Evolutionary conservation across 2,888 invertebrate species (phyloP), one percentile per base, ranked within the genome.

Genomic region (Mamestra brassicae): DNA sequence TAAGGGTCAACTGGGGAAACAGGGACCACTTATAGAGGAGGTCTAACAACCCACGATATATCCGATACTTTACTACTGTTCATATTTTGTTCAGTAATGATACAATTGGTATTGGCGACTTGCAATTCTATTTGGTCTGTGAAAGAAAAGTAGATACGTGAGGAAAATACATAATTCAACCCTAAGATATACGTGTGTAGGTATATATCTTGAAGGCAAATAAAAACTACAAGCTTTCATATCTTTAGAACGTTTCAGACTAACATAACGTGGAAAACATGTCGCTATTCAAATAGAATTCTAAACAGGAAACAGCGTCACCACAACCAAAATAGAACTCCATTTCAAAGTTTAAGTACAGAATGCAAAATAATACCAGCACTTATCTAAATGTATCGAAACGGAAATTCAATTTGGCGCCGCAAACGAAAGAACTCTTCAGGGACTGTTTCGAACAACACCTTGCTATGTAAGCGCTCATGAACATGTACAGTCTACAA

Each of bases 331-430:
- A 74, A 80, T 71, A 58, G n/a, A 76, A 74, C 36, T 74, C 71
- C 65, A 71, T 85, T 84, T 69, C 66, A 73, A 76, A 74, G 62
- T 75, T 69, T 79, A 80, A 79, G 62, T 75, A 83, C 73, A 72
- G 69, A 77, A 81, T 74, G 71, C 67, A 80, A 79, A 86, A 77
- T 84, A 83, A 85, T 86, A 80, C 77, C 78, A 77, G 86, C 85
- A 84, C 85, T 90, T 88, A 88, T 85, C 87, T 86, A 85, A 86
- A 88, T 85, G 87, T 88, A 82, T 85, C 81, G 84, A 85, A 82
- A 84, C 83, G 84, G 87, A 84, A 89, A 91, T 89, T 90, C 87
- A 89, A 88, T 91, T 89, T 81, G 85, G 86, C 76, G 80, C 83
- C 81, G 84, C 84, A 83, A 80, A 72, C 81, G 82, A 76, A 84